phyloP scores from a whole-genome alignment of 2,797 vertebrate genomes.

The Holocentrus rufus region DNA sequence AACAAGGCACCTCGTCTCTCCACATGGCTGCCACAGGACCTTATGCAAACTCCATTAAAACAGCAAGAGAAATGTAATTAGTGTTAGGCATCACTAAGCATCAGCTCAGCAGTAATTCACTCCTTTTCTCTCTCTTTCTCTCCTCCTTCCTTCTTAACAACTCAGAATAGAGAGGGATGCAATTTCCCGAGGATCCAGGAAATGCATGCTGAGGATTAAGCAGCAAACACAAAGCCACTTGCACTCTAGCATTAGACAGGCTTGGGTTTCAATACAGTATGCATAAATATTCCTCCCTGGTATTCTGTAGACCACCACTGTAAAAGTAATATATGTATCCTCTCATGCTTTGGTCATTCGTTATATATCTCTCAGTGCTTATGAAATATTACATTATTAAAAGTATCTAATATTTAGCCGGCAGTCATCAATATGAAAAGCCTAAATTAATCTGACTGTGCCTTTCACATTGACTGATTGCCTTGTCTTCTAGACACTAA shows the following conservation, averaged over 20 bases:
- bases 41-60: slow-evolving; percentile 78
- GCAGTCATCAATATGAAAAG: slow-evolving; percentile 66
- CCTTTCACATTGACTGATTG: slow-evolving; percentile 69
- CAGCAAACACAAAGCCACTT: slow-evolving; percentile 45
- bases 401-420: slow-evolving; percentile 61
- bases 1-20: slow-evolving; percentile 63
- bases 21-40: slow-evolving; percentile 66
- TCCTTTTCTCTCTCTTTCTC: slow-evolving; percentile 29
- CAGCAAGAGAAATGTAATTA: slow-evolving; percentile 77
- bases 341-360: slow-evolving; percentile 42
- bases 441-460: slow-evolving; percentile 64
- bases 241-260: slow-evolving; percentile 45
- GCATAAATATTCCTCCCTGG: slow-evolving; percentile 42
- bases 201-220: slow-evolving; percentile 44
- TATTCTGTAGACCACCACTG: slow-evolving; percentile 42
- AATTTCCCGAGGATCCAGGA: slow-evolving; percentile 50
- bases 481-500: slow-evolving; percentile 62
- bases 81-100: slow-evolving; percentile 76
- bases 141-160: slow-evolving; percentile 22
- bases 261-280: slow-evolving; percentile 48
- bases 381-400: slow-evolving; percentile 65
- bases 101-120: slow-evolving; percentile 60
- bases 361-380: slow-evolving; percentile 50
- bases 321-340: slow-evolving; percentile 53
- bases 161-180: slow-evolving; percentile 33